Percentiles rank a stretch among this genome's conserved stretches.
Conservation (phyloP, 1,140 invertebrate genomes). For the Caenorhabditis briggsae region DNA sequence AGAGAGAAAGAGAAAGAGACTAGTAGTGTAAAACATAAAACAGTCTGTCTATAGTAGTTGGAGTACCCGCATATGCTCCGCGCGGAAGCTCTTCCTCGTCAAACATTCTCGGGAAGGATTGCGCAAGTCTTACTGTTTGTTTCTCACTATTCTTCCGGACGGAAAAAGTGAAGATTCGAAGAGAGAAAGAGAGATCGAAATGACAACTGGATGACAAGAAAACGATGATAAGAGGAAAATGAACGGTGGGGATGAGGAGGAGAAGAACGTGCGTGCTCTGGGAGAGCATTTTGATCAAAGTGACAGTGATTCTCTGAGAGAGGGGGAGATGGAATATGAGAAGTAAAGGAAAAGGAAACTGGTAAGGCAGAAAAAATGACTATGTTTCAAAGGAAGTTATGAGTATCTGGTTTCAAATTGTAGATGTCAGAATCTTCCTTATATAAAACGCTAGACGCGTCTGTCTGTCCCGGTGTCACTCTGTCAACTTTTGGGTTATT, state of each 20-base stretch:
- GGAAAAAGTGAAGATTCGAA: background rate
- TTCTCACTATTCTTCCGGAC: conserved; percentile 41
- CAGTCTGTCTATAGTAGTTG: conserved; percentile 34
- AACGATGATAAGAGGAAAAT: conserved; percentile 27
- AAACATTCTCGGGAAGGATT: conserved; percentile 42
- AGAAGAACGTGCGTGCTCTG: background rate
- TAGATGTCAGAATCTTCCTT: too few relatives aligned
- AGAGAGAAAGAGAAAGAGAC: background rate
- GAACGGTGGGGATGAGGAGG: too few relatives aligned
- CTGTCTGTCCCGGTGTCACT: too few relatives aligned
- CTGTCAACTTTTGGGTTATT: too few relatives aligned
- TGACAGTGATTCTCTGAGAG: background rate
- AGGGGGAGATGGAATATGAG: background rate
- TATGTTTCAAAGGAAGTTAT: conserved; percentile 1
- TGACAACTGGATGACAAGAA: conserved; percentile 52
- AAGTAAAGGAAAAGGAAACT: background rate
- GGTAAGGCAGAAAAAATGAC: background rate
- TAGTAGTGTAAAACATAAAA: conserved; percentile 56
- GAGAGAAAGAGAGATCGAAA: background rate
- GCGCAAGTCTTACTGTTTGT: conserved; percentile 43
- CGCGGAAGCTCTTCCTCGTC: conserved; percentile 43
- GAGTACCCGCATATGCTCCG: conserved; percentile 31
- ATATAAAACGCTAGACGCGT: too few relatives aligned
- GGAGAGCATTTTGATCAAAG: background rate
- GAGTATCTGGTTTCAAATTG: background rate